Base-by-base conservation (phyloP, 2,113 vertebrate species). In the Clarias magur region DNA sequence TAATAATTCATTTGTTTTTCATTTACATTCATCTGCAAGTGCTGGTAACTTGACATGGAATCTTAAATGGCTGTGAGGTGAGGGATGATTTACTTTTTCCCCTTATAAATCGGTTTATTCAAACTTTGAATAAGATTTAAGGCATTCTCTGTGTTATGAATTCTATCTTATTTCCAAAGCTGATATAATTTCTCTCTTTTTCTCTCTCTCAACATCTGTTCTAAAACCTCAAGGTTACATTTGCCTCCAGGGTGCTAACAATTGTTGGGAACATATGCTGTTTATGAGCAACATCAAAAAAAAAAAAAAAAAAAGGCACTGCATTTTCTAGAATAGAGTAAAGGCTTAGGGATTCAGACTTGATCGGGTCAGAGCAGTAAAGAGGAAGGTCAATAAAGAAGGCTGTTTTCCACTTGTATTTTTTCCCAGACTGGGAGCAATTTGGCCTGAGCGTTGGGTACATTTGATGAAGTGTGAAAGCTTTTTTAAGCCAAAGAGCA, bases 261-360 rank as follows among this genome's bases (percentile, higher is more conserved):
- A 92, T 93, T 94, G 91, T 94, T 91, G 72, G 23, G 84, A 93
- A 90, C 94, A 94, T 94, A 94, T 95, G 93, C 90, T 94, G 93
- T 94, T 94, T 94, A 92, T 92, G 90, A 92, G 89, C 30, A 90
- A 88, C 90, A 87, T 91, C 88, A 84, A 90, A 92, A 92, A 48
- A 48, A 48, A 48, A 48, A 83, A 90, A 92, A 92, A 48, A 48
- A 48, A 88, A 83, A 86, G 83, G 70, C 63, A 75, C 84, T 65
- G 30, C 84, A 85, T 89, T 89, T 75, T 63, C 70, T 70, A 87
- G 25, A 89, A 85, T 81, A 80, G 83, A 70, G 63, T 83, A 56
- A 76, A 91, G 78, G 76, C 85, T 63, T 86, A 30, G 25, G 17
- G 56, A 81, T 78, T 84, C 62, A 27, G 56, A 80, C 56, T 25